Evolutionary conservation across 2,113 vertebrate species (phyloP), one percentile per base, ranked within the genome.

Genomic region (Spermophilus dauricus): DNA sequence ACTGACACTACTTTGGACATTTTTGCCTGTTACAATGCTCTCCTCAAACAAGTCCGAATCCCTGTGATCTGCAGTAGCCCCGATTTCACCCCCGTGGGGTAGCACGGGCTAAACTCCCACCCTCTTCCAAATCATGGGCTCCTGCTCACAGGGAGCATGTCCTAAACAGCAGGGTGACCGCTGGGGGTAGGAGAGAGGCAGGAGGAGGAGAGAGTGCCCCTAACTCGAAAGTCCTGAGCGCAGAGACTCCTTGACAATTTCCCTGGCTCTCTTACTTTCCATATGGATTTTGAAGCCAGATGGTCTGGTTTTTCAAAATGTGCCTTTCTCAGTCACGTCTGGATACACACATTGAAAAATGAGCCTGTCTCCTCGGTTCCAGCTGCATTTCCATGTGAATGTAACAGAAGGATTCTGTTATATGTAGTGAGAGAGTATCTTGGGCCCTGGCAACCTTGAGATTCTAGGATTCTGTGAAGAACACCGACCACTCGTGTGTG

Each of bases 341-440:
- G 85, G 14, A 67, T 81, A 61, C 26, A 76, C n/a, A 63, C 65
- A 51, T 76, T 73, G 86, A 89, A 91, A 94, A 92, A 51, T n/a
- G 70, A 76, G 22, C 37, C 91, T 77, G 20, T 37, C 42, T 85
- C 65, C 69, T 92, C 61, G 51, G 42, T 37, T 63, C 17, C 10
- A 76, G 53, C 16, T 81, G n/a, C 70, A 78, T 88, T 86, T 82
- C 84, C 42, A 58, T 32, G 48, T 76, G 92, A 89, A 92, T 81
- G 14, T 11, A 56, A 63, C n/a, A 65, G 72, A 51, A 86, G 75
- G 61, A 78, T 26, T 42, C 14, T 65, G 72, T 72, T 42, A n/a
- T 39, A 9, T 42, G 8, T 58, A 30, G 10, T 75, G 12, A 67
- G 34, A 88, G 28, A 67, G 63, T n/a, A 69, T 20, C 63, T 85